Evolutionary conservation across 2,113 vertebrate species (phyloP).

Genomic region (Steatornis caripensis): DNA sequence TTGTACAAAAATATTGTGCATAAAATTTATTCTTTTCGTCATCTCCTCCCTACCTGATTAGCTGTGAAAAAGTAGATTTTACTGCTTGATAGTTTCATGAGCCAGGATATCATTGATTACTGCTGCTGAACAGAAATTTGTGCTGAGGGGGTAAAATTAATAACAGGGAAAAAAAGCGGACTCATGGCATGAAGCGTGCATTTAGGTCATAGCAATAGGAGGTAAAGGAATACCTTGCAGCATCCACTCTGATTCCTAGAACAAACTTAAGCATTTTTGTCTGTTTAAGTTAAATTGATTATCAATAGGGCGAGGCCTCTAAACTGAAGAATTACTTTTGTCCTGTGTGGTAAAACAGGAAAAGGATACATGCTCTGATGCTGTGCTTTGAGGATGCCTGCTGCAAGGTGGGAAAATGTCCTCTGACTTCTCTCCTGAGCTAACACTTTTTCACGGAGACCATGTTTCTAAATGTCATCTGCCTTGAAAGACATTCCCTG

Average conservation of each 20-base stretch:
- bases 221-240: background rate
- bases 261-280: background rate
- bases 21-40: background rate
- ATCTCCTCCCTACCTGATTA: background rate
- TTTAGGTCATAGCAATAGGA: background rate
- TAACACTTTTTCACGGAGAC: background rate
- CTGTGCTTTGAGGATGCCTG: background rate
- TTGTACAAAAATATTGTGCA: background rate
- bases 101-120: background rate
- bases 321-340: background rate
- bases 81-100: background rate
- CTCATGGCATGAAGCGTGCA: background rate
- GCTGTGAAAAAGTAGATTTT: background rate
- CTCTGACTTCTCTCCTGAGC: background rate
- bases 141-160: background rate
- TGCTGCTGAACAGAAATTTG: background rate
- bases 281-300: background rate
- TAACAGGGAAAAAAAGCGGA: background rate
- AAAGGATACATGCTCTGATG: background rate
- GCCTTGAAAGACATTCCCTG: background rate
- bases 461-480: background rate
- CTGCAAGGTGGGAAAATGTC: background rate
- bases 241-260: background rate
- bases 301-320: background rate
- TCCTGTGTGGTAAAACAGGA: background rate